A percentile compares a stretch with the other conserved stretches of the same genome.
Conservation (phyloP, 2,888 invertebrate genomes). For the Drosophila greeni region DNA sequence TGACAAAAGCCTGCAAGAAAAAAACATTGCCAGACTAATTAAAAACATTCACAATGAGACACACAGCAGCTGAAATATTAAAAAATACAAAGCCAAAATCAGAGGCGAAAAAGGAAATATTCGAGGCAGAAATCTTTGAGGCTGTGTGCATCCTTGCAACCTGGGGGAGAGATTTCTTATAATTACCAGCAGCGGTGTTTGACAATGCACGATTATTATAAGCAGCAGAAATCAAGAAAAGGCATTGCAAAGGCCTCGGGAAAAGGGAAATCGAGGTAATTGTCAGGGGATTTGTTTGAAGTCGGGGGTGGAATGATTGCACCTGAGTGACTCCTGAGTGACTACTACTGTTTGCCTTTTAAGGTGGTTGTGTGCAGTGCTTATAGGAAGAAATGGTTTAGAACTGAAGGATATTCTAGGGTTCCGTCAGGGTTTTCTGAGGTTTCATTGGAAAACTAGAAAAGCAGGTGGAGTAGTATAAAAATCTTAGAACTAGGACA, state of each 20-base stretch:
- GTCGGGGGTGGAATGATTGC: conserved; percentile 24
- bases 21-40: conserved; percentile 62
- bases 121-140: conserved; percentile 10
- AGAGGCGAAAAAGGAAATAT: conserved; percentile 10
- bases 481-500: too few relatives aligned
- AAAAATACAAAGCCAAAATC: conserved; percentile 9
- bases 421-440: neutral
- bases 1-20: conserved; percentile 34
- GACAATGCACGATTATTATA: conserved; percentile 68
- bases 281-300: conserved; percentile 41
- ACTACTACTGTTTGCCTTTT: neutral
- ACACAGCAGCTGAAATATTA: conserved; percentile 49
- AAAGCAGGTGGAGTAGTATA: too few relatives aligned
- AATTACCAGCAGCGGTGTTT: conserved; percentile 38
- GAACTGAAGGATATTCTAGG: neutral
- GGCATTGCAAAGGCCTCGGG: neutral
- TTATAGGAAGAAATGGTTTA: neutral
- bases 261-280: conserved; percentile 26
- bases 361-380: neutral
- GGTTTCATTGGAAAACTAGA: neutral
- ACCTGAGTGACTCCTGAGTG: conserved; percentile 3
- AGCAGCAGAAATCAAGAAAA: conserved; percentile 41
- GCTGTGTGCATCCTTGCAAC: conserved; percentile 25
- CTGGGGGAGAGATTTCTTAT: conserved; percentile 19
- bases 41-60: conserved; percentile 68